Evolutionary conservation across 2,888 invertebrate genomes (phyloP).

Genomic region (Polietes domitor): DNA sequence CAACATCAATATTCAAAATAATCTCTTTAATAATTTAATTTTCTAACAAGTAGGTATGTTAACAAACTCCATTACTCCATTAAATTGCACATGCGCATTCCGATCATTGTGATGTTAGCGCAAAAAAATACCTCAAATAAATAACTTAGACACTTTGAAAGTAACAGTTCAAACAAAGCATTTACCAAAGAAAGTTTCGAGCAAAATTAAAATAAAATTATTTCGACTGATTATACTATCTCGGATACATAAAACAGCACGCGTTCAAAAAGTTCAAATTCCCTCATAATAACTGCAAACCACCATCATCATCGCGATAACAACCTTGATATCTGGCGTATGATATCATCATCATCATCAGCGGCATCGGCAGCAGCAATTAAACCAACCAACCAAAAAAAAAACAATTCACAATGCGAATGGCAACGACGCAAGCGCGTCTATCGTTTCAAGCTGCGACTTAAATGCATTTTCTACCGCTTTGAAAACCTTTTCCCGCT

Average conservation of each 20-base stretch:
- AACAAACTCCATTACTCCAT: not conserved
- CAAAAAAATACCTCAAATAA: not conserved
- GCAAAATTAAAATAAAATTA: not conserved
- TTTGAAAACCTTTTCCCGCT: not conserved
- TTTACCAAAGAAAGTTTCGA: conserved; percentile 17
- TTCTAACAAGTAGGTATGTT: too few relatives aligned
- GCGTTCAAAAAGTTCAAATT: not conserved
- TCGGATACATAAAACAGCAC: conserved; percentile 24
- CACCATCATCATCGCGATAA: not conserved
- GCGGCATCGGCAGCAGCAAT: not conserved
- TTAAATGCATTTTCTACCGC: conserved; percentile 10
- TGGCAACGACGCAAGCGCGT: not conserved
- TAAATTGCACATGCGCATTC: not conserved
- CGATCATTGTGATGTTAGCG: not conserved
- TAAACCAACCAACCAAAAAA: too few relatives aligned
- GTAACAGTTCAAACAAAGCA: not conserved
- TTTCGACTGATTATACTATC: not conserved
- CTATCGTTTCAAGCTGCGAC: too few relatives aligned
- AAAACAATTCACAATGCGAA: not conserved
- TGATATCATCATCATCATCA: not conserved
- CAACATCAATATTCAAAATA: too few relatives aligned
- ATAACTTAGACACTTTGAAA: not conserved
- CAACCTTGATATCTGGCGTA: conserved; percentile 14
- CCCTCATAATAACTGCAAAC: not conserved
- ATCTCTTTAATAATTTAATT: too few relatives aligned